Percentiles rank a stretch among this genome's conserved stretches.
Conservation (phyloP, 2,113 vertebrate genomes). For the Limanda limanda region DNA sequence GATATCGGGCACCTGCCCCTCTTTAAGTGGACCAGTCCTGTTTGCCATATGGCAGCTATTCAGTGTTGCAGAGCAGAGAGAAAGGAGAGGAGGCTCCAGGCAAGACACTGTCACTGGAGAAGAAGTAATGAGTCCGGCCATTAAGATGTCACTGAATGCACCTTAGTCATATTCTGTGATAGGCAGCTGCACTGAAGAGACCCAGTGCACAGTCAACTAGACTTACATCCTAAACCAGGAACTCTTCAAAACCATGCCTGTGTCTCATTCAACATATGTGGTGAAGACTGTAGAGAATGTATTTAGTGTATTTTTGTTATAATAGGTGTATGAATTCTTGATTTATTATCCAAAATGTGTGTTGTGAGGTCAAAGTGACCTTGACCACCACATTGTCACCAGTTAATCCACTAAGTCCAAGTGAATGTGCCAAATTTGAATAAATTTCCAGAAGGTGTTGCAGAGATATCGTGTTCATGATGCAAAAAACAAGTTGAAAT, state of each 20-base stretch:
- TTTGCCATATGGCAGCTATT: slow-evolving; percentile 59
- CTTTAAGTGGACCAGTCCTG: slow-evolving; percentile 10
- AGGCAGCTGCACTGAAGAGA: slow-evolving; percentile 24
- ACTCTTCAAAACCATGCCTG: background rate
- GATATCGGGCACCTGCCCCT: slow-evolving; percentile 22
- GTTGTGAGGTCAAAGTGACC: background rate
- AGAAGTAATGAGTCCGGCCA: slow-evolving; percentile 65
- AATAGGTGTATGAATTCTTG: background rate
- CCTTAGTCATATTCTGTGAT: slow-evolving; percentile 41
- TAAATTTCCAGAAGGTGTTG: background rate
- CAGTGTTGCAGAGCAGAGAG: slow-evolving; percentile 18
- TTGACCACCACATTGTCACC: too few species aligned
- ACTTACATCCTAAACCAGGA: background rate
- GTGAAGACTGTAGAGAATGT: background rate
- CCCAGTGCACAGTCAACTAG: background rate
- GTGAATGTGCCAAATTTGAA: background rate
- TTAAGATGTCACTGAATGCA: slow-evolving; percentile 61
- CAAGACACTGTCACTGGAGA: slow-evolving; percentile 57
- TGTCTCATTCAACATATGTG: too few species aligned
- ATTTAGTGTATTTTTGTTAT: background rate
- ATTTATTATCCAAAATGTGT: background rate
- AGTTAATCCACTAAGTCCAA: too few species aligned
- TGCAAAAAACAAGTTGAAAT: background rate
- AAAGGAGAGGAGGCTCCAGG: slow-evolving; percentile 53
- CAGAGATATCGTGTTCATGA: background rate